Conservation (phyloP, 2,797 vertebrate genomes). For the Psittacula echo region DNA sequence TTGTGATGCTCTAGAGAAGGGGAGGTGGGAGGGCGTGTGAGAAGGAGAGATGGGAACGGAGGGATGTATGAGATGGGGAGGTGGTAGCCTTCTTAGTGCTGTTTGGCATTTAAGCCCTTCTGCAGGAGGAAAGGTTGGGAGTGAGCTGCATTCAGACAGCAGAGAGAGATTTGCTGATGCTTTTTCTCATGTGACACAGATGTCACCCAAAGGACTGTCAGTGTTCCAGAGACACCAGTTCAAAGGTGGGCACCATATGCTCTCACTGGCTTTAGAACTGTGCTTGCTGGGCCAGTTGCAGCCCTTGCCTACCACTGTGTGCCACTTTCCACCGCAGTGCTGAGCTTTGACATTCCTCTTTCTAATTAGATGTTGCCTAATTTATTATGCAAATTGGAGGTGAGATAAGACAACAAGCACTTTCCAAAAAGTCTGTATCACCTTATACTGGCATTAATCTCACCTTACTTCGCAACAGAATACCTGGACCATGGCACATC, state of each 20-base stretch:
- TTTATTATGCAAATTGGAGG: neutral
- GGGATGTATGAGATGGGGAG: too few species aligned
- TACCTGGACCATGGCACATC: neutral
- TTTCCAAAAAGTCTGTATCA: neutral
- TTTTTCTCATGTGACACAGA: neutral
- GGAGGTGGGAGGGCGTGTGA: neutral
- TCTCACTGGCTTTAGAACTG: neutral
- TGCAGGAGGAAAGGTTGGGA: neutral
- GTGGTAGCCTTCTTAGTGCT: neutral
- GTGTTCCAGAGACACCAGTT: neutral
- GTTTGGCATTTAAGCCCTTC: neutral
- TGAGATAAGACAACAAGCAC: neutral
- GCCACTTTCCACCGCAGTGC: neutral
- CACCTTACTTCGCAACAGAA: neutral
- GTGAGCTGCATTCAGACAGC: neutral
- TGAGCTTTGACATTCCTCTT: neutral
- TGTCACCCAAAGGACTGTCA: neutral
- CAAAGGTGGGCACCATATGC: neutral
- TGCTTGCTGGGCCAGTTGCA: neutral
- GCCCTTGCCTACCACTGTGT: neutral
- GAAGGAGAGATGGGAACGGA: neutral
- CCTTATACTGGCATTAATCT: neutral
- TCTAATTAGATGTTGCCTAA: neutral
- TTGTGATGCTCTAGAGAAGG: neutral
- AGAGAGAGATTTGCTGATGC: neutral